A percentile compares a stretch with the other conserved stretches of the same genome.
Conservation (phyloP, 2,113 vertebrate species). For the Acanthochromis polyacanthus region DNA sequence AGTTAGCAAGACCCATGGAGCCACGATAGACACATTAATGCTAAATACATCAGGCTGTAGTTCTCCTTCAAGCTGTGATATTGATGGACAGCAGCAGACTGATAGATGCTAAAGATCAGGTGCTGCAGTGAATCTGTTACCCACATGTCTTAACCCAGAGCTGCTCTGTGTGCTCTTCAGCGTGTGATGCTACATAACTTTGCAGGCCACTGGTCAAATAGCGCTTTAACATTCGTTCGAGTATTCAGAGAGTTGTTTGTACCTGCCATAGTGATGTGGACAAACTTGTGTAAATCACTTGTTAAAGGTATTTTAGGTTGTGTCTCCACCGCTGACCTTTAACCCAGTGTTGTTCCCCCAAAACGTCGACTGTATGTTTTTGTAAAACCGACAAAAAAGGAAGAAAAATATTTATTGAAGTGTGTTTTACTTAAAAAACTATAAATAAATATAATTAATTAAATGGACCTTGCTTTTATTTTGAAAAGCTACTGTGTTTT, state of each 20-base stretch:
- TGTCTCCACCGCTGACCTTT: constrained; percentile 64
- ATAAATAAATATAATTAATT: constrained; percentile 73
- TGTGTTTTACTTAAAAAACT: constrained; percentile 76
- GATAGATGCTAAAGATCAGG: not conserved
- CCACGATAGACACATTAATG: too few species aligned
- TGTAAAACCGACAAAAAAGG: constrained; percentile 74
- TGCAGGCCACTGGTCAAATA: constrained; percentile 34
- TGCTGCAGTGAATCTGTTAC: constrained; percentile 39
- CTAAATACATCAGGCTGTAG: not conserved
- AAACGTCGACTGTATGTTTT: constrained; percentile 66
- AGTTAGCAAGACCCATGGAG: not conserved
- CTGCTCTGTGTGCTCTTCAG: constrained; percentile 52
- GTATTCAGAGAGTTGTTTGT: constrained; percentile 25
- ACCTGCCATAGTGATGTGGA: constrained; percentile 61
- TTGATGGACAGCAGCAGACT: not conserved
- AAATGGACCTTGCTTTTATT: constrained; percentile 84
- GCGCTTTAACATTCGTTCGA: constrained; percentile 28
- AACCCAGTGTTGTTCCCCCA: constrained; percentile 62
- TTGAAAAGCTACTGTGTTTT: constrained; percentile 85
- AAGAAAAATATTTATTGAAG: constrained; percentile 86
- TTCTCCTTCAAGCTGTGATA: not conserved
- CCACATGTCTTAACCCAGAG: constrained; percentile 67
- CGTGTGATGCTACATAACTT: constrained; percentile 50
- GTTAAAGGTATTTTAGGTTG: constrained; percentile 48
- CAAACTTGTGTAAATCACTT: constrained; percentile 45